Conservation (phyloP, 1,140 invertebrate genomes). For the Listronotus oregonensis region DNA sequence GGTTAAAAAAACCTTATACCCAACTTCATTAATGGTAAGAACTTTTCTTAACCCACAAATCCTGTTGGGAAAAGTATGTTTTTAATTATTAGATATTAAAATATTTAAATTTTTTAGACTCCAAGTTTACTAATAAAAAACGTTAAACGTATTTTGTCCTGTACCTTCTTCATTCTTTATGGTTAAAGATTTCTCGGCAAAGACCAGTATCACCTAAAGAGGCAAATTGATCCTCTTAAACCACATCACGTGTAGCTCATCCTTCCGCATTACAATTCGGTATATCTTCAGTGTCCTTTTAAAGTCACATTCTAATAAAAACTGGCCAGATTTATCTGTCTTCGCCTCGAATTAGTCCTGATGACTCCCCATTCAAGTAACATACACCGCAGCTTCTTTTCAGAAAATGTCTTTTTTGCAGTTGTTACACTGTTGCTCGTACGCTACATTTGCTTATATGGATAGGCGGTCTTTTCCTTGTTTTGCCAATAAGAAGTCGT, state of each 20-base stretch:
- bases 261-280: slow-evolving; percentile 31
- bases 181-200: slow-evolving; percentile 7
- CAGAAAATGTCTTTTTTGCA: slow-evolving; percentile 9
- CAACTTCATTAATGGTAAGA: too few species aligned
- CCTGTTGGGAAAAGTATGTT: too few species aligned
- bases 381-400: too few species aligned
- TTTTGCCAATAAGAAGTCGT: slow-evolving; percentile 12
- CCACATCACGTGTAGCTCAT: slow-evolving; percentile 28
- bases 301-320: slow-evolving; percentile 16
- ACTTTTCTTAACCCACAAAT: too few species aligned
- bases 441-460: slow-evolving; percentile 20
- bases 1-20: too few species aligned
- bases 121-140: too few species aligned
- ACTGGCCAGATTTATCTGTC: slow-evolving; percentile 28
- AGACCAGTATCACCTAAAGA: slow-evolving; percentile 15
- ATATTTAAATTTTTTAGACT: too few species aligned
- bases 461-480: slow-evolving; percentile 3
- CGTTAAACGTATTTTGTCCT: background rate
- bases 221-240: slow-evolving; percentile 31
- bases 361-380: slow-evolving; percentile 24
- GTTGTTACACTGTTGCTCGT: background rate
- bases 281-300: slow-evolving; percentile 26
- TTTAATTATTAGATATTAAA: too few species aligned
- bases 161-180: background rate
- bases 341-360: slow-evolving; percentile 28